Percentiles rank a stretch among this genome's conserved stretches.
These are phyloP conservation scores for Prolemur simus DNA, from an alignment of 2,113 vertebrate species.

Conservation along the genomic window DNA sequence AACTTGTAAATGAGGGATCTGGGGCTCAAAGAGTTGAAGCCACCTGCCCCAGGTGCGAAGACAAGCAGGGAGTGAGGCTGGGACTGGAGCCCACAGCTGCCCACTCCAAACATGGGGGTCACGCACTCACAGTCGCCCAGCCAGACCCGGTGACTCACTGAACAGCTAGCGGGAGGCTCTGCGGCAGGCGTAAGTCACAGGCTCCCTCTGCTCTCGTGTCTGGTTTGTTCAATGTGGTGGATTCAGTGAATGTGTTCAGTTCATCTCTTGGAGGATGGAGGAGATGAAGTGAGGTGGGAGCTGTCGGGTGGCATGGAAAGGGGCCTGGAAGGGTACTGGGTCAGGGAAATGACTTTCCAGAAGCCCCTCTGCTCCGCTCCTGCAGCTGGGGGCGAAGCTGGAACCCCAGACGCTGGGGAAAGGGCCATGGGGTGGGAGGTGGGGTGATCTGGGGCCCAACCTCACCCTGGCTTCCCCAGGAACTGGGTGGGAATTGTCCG, in stretches of 20 bases:
- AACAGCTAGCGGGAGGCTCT: no score
- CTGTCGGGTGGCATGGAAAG: not conserved
- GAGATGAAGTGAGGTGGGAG: not conserved
- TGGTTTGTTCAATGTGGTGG: not conserved
- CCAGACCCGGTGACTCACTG: not conserved
- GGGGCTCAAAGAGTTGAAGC: not conserved
- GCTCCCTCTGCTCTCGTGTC: not conserved
- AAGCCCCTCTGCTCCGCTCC: not conserved
- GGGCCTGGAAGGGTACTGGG: not conserved
- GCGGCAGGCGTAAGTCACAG: not conserved
- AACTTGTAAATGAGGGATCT: not conserved
- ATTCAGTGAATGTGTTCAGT: not conserved
- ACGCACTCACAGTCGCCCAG: fast-evolving
- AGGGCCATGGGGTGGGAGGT: not conserved
- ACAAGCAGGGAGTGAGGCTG: not conserved
- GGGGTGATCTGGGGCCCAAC: not conserved
- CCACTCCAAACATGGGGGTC: not conserved
- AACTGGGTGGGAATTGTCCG: conserved; percentile 22
- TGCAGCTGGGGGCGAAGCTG: not conserved
- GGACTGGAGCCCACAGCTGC: not conserved
- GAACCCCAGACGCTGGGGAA: not conserved
- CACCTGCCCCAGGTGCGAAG: not conserved
- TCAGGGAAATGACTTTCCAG: not conserved
- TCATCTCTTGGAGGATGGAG: not conserved
- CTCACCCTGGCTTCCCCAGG: not conserved